Percentiles rank a stretch among this genome's conserved stretches.
phyloP scores from a whole-genome alignment of 1,140 invertebrate species.

The Nylanderia fulva region DNA sequence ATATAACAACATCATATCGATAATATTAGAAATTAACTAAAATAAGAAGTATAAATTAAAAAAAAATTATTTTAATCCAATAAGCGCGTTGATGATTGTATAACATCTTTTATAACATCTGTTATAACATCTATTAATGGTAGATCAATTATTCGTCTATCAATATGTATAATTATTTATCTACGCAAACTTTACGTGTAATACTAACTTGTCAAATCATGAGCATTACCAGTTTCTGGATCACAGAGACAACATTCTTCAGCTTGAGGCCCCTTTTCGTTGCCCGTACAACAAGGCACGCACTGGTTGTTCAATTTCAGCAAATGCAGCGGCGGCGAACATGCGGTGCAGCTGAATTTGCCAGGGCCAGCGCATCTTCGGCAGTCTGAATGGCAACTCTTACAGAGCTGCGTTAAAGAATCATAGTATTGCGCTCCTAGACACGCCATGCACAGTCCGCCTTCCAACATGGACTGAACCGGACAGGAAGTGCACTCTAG shows the following conservation, averaged over 20 bases:
- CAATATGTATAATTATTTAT: not conserved
- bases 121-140: too few relatives aligned
- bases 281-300: conserved; percentile 88
- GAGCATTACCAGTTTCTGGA: conserved; percentile 88
- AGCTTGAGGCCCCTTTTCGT: conserved; percentile 83
- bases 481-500: conserved; percentile 91
- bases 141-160: too few relatives aligned
- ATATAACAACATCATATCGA: not conserved
- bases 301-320: conserved; percentile 91
- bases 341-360: conserved; percentile 89
- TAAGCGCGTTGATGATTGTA: not conserved
- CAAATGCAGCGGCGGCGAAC: conserved; percentile 88
- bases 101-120: too few relatives aligned
- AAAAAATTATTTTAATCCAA: not conserved
- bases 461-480: conserved; percentile 90
- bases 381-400: conserved; percentile 90
- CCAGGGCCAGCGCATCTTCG: conserved; percentile 90
- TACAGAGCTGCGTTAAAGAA: conserved; percentile 88
- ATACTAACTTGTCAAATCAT: not conserved
- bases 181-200: not conserved
- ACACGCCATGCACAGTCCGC: conserved; percentile 91
- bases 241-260: conserved; percentile 89
- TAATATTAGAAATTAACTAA: not conserved
- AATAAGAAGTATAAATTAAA: not conserved
- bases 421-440: conserved; percentile 91